Base-by-base conservation (phyloP, 2,888 invertebrate species). In the Ferdinandea cuprea region DNA sequence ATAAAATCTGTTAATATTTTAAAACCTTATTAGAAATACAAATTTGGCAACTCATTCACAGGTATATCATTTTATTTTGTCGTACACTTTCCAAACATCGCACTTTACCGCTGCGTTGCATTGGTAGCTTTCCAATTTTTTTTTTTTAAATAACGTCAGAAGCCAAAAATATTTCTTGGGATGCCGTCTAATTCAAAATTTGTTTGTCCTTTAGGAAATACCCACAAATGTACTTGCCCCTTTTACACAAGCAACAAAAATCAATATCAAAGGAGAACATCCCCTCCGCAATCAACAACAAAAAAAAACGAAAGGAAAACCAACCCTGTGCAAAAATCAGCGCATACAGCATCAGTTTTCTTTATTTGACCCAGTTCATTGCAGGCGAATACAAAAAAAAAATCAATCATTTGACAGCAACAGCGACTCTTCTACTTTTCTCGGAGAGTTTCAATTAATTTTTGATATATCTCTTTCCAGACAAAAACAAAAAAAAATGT, bases 301-400 rank as follows among this genome's bases (percentile, higher is more conserved):
- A 25, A 25, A 25, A 17, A 30, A 30, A 54, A 35, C 37, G 3
- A 25, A 25, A 25, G 5, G 11, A 30, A 30, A 54, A 35, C 37
- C 35, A n/a, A n/a, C 13, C n/a, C 21, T 7, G 9, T 11, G 11
- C n/a, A 25, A 58, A 25, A 25, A 40, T 11, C 58, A 58, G 40
- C 58, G 40, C 58, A 58, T n/a, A n/a, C 58, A 58, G 58, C 59
- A 32, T 46, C 59, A 19, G 30, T 30, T 32, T 59, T 46, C 32
- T 17, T 46, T 13, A 30, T 61, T 46, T 65, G 63, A 65, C 63
- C 63, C 37, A 65, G 28, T 65, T 65, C 17, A 7, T 15, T 3
- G 15, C 9, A 37, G 37, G 21, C 13, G 48, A 30, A 28, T 25
- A 42, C 21, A 17, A 15, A 28, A 40, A 21, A 11, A 56, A 15